Evolutionary conservation across 92 coral and sea anemone genomes (phyloP).

Genomic region (Muricea muricata): DNA sequence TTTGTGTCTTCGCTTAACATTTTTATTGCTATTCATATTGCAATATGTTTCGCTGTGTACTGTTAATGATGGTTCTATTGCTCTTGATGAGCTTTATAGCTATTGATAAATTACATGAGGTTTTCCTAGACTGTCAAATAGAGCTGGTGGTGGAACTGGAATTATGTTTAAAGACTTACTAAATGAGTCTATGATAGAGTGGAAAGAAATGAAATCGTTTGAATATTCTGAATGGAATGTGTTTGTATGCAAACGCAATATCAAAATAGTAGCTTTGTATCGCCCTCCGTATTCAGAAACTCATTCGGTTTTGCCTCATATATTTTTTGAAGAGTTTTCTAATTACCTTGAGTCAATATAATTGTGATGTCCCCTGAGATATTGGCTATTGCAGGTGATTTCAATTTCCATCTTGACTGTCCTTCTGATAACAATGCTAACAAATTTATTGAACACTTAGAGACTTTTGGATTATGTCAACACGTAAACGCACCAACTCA

Average conservation of each 20-base stretch:
- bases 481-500: constrained; percentile 26
- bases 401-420: constrained; percentile 32
- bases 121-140: constrained; percentile 3
- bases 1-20: too few species aligned
- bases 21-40: too few species aligned
- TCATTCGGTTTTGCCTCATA: constrained; percentile 13
- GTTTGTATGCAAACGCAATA: too few species aligned
- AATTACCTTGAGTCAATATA: not conserved
- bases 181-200: not conserved
- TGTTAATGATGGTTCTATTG: too few species aligned
- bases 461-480: constrained; percentile 16
- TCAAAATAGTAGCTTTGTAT: constrained; percentile 1
- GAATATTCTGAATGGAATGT: constrained; percentile 39
- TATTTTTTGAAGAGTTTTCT: constrained; percentile 18
- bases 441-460: not conserved
- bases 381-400: constrained; percentile 18
- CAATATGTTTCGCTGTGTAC: too few species aligned
- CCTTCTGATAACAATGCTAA: not conserved
- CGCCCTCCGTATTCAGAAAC: constrained; percentile 21
- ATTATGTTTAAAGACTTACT: constrained; percentile 11
- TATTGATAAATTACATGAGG: too few species aligned
- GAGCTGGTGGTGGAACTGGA: constrained; percentile 27
- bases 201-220: constrained; percentile 25
- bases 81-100: too few species aligned
- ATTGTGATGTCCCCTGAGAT: constrained; percentile 24